These are phyloP conservation scores for Cichlasoma orientale DNA, from an alignment of 2,797 vertebrate genomes.

Conservation along the genomic window DNA sequence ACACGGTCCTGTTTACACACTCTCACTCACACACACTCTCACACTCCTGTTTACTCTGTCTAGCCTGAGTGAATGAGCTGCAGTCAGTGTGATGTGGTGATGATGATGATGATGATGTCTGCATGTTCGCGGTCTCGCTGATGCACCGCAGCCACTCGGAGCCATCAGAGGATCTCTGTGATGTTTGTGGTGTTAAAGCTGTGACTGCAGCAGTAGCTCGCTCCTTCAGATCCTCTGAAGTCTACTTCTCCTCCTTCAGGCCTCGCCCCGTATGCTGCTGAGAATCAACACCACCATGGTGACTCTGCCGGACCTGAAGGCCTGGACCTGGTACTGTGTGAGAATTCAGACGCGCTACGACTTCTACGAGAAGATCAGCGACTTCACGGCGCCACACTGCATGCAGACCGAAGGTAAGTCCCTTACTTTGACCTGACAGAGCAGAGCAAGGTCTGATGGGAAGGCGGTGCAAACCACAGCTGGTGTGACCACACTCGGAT, in stretches of 20 bases:
- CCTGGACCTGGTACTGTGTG: slow-evolving; percentile 76
- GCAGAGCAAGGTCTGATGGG: too few species aligned
- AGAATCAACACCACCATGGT: slow-evolving; percentile 13
- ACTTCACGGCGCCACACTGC: slow-evolving; percentile 62
- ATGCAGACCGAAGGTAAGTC: slow-evolving; percentile 64
- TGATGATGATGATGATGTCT: background rate
- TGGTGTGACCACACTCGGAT: too few species aligned
- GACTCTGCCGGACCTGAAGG: slow-evolving; percentile 53
- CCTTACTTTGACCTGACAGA: background rate
- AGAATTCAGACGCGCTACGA: slow-evolving; percentile 48
- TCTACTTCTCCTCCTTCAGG: slow-evolving; percentile 24
- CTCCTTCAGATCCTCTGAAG: background rate
- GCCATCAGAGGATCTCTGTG: too few species aligned
- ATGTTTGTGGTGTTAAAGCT: too few species aligned
- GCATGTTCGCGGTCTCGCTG: background rate
- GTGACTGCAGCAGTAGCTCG: too few species aligned
- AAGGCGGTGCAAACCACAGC: too few species aligned
- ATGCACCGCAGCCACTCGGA: background rate
- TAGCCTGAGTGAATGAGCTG: background rate
- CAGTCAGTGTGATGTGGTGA: too few species aligned
- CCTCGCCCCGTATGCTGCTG: background rate
- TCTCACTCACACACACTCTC: too few species aligned
- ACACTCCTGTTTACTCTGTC: background rate
- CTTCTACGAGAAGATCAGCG: slow-evolving; percentile 68
- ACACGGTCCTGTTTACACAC: too few species aligned